Evolutionary conservation across 1,140 invertebrate genomes (phyloP).

Genomic region (Chironomus tepperi): DNA sequence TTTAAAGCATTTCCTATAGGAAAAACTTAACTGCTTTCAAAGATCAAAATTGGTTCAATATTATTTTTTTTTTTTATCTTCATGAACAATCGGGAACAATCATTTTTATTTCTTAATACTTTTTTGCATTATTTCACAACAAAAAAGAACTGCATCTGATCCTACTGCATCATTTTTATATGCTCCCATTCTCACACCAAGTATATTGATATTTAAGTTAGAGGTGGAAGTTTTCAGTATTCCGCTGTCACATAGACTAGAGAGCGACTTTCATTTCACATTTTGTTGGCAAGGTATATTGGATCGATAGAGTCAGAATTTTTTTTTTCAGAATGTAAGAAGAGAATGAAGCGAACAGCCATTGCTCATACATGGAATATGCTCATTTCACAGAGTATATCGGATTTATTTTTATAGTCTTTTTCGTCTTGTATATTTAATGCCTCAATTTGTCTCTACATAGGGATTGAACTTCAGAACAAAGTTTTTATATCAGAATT

Average conservation of each 20-base stretch:
- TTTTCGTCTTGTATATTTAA: no score
- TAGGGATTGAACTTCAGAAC: no score
- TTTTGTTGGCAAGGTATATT: constrained; percentile 19
- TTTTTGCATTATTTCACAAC: no score
- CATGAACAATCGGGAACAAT: no score
- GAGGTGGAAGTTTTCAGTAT: not conserved
- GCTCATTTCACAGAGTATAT: constrained; percentile 10
- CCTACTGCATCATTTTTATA: not conserved
- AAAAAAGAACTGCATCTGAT: not conserved
- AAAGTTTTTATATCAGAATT: no score
- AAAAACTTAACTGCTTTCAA: no score
- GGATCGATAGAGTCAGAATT: not conserved
- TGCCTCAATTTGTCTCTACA: no score
- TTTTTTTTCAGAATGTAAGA: not conserved
- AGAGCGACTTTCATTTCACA: not conserved
- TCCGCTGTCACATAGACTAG: not conserved
- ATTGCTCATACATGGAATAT: not conserved
- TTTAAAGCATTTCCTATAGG: no score
- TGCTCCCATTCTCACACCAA: no score
- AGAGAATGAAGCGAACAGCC: not conserved
- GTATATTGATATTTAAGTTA: not conserved
- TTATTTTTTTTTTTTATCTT: no score
- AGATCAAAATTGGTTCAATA: no score
- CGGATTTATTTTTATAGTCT: not conserved
- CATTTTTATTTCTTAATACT: no score